phyloP scores from a whole-genome alignment of 2,113 vertebrate genomes.

The Clarias macrocephalus region DNA sequence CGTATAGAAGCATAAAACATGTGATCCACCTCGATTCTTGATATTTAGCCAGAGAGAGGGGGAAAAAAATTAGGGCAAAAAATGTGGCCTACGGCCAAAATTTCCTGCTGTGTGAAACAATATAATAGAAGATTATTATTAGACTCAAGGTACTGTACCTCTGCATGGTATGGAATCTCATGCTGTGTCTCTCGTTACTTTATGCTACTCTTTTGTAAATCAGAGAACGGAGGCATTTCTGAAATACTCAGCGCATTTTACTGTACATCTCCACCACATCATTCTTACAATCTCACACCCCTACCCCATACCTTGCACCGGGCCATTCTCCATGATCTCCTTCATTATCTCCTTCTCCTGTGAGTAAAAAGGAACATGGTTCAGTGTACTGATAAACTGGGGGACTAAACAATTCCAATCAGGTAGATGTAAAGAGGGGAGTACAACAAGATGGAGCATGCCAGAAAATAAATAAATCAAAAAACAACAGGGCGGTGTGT shows the following conservation, averaged over 20 bases:
- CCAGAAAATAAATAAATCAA: neutral
- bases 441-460: neutral
- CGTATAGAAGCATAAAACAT: neutral
- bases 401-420: neutral
- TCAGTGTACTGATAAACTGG: slow-evolving; percentile 41
- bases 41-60: slow-evolving; percentile 28
- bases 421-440: neutral
- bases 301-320: slow-evolving; percentile 85
- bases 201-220: neutral
- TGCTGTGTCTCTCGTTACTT: slow-evolving; percentile 26
- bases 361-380: slow-evolving; percentile 52
- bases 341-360: slow-evolving; percentile 99
- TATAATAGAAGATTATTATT: slow-evolving; percentile 55
- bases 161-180: slow-evolving; percentile 26
- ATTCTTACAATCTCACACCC: slow-evolving; percentile 29
- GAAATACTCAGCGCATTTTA: neutral
- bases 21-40: slow-evolving; percentile 6
- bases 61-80: slow-evolving; percentile 47
- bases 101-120: slow-evolving; percentile 61
- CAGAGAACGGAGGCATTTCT: neutral
- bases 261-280: neutral
- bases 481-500: neutral
- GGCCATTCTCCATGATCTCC: slow-evolving; percentile 93
- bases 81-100: slow-evolving; percentile 55
- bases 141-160: slow-evolving; percentile 27